Conservation (phyloP, 2,797 vertebrate genomes). For the Cetoscarus ocellatus region DNA sequence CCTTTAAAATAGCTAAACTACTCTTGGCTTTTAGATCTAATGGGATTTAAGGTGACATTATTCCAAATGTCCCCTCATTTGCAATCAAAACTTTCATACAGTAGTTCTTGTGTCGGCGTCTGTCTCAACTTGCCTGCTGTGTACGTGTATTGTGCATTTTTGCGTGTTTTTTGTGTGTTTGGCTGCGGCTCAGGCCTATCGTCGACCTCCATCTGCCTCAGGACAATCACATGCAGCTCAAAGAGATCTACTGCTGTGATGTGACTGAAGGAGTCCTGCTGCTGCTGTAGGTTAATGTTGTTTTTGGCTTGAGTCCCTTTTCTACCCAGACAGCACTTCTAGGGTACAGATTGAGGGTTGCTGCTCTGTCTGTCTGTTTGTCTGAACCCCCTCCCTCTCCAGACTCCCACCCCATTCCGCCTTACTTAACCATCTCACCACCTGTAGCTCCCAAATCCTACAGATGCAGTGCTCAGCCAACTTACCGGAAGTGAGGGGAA, state of each 20-base stretch:
- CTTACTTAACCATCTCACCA: slow-evolving; percentile 25
- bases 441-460: slow-evolving; percentile 30
- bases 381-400: neutral
- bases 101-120: slow-evolving; percentile 7
- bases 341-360: slow-evolving; percentile 69
- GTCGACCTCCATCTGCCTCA: slow-evolving; percentile 61
- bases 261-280: slow-evolving; percentile 70
- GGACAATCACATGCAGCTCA: slow-evolving; percentile 71
- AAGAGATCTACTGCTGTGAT: slow-evolving; percentile 76
- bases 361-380: slow-evolving; percentile 27
- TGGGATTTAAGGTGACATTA: no score
- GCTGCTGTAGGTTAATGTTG: slow-evolving; percentile 71
- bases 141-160: slow-evolving; percentile 17
- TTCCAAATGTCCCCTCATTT: neutral
- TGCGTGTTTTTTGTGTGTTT: slow-evolving; percentile 27
- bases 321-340: slow-evolving; percentile 58
- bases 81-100: neutral
- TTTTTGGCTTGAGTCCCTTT: slow-evolving; percentile 68
- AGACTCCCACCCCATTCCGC: neutral
- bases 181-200: slow-evolving; percentile 53
- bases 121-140: slow-evolving; percentile 20
- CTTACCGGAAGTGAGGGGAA: slow-evolving; percentile 71
- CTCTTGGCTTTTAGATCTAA: no score
- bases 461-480: slow-evolving; percentile 29
- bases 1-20: no score